Evolutionary conservation across 2,113 vertebrate species (phyloP), one percentile per base, ranked within the genome.

Genomic region (Macquaria ambigua): DNA sequence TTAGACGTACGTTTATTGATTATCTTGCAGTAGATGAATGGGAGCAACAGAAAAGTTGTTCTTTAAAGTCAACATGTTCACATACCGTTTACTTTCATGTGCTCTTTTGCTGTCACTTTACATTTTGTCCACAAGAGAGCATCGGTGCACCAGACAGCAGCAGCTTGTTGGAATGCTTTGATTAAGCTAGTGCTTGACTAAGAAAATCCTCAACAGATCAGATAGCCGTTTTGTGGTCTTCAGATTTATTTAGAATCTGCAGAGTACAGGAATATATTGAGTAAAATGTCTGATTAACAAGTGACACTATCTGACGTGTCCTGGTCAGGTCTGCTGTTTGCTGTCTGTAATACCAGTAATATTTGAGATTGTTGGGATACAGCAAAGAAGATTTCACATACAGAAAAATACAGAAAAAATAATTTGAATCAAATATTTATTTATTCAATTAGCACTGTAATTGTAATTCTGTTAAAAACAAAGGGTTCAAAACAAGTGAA

Each of bases 101-200:
- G 58, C 28, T 59, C 21, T 46, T 20, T 1, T 78, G 52, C 8
- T 53, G 77, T 76, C 37, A 50, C 43, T 62, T 18, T 14, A 46
- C 37, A 28, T 55, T 86, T 82, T 72, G 37, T 73, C 71, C 92
- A 91, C 79, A 50, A 86, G 91, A 81, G 81, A 2, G 83, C 58
- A 1, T 7, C 11, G 68, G 41, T 34, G n/a, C 62, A 48, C 4
- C 56, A 48, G 16, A 66, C n/a, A 53, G 37, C 31, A 34, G 61
- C 23, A 52, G 39, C 14, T 12, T 25, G 3, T 6, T 63, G 52
- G 8, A 31, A 43, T 0, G n/a, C 11, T 48, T 70, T 31, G 58
- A 55, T 63, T 14, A 9, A 0, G 2, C 28, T 18, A 23, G 14
- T 52, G 34, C 18, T 23, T 39, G 18, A 14, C 28, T 4, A n/a